Conservation (phyloP, 37 sponge, comb jelly and placozoan species). For the Spongilla lacustris region DNA sequence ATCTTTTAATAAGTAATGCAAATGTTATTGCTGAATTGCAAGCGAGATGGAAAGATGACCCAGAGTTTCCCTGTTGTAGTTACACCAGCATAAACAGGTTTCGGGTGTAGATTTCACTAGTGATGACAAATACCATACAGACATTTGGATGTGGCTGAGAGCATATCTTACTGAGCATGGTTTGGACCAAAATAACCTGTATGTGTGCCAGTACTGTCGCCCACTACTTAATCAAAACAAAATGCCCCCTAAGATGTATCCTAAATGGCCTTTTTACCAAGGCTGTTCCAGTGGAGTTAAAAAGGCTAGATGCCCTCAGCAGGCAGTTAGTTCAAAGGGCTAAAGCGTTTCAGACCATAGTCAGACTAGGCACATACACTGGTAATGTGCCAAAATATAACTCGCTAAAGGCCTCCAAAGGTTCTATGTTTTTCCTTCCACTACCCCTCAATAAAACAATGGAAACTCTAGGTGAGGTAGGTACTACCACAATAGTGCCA, state of each 20-base stretch:
- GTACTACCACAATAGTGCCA: background rate
- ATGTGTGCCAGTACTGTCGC: slow-evolving; percentile 60
- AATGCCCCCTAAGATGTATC: slow-evolving; percentile 60
- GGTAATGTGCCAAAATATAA: slow-evolving; percentile 56
- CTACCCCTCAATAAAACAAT: slow-evolving; percentile 50
- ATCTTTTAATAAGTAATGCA: slow-evolving; percentile 11
- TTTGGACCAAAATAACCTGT: background rate
- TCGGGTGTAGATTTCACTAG: slow-evolving; percentile 11
- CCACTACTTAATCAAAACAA: slow-evolving; percentile 19
- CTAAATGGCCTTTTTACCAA: slow-evolving; percentile 59
- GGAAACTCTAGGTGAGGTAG: slow-evolving; percentile 32
- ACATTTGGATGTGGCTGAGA: slow-evolving; percentile 48
- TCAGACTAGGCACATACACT: slow-evolving; percentile 61
- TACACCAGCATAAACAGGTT: slow-evolving; percentile 27
- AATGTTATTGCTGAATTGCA: slow-evolving; percentile 23
- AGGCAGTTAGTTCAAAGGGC: slow-evolving; percentile 61
- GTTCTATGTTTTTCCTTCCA: slow-evolving; percentile 56
- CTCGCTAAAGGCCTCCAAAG: slow-evolving; percentile 45
- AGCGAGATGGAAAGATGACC: slow-evolving; percentile 17
- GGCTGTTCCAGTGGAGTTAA: slow-evolving; percentile 52
- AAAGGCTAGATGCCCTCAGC: slow-evolving; percentile 36
- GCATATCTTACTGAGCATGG: slow-evolving; percentile 2
- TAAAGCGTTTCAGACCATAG: slow-evolving; percentile 62
- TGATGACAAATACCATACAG: slow-evolving; percentile 3
- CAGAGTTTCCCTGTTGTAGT: slow-evolving; percentile 52